Conservation (phyloP, 2,113 vertebrate genomes). For the Dendropsophus ebraccatus region DNA sequence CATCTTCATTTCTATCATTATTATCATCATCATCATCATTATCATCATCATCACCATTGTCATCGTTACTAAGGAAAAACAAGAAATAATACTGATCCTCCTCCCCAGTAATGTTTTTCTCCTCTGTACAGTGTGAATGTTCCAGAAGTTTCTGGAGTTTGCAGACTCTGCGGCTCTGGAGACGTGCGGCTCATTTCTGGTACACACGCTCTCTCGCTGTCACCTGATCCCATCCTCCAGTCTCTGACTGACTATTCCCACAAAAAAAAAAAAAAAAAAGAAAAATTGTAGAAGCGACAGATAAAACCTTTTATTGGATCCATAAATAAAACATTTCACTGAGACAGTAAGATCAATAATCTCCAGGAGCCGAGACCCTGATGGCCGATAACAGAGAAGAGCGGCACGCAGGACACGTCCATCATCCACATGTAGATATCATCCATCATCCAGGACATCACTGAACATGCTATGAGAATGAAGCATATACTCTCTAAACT, state of each 20-base stretch:
- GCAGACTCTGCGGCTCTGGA: no score
- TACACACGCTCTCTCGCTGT: no score
- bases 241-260: no score
- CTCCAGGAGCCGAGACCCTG: conserved; percentile 28
- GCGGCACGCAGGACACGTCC: not conserved
- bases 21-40: not conserved
- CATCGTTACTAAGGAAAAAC: not conserved
- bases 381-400: conserved; percentile 17
- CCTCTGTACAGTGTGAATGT: no score
- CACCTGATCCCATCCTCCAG: no score
- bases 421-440: not conserved
- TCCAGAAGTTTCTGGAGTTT: no score
- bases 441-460: not conserved
- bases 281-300: not conserved
- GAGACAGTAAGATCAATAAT: conserved; percentile 41
- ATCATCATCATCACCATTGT: not conserved
- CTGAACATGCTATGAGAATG: no score
- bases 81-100: no score
- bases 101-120: no score
- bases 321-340: conserved; percentile 19
- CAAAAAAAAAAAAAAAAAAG: not conserved
- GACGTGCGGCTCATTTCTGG: no score
- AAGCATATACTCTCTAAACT: no score
- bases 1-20: no score
- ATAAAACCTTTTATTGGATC: conserved; percentile 21